phyloP scores from a whole-genome alignment of 2,888 invertebrate genomes.

The Melangyna quadrimaculata region DNA sequence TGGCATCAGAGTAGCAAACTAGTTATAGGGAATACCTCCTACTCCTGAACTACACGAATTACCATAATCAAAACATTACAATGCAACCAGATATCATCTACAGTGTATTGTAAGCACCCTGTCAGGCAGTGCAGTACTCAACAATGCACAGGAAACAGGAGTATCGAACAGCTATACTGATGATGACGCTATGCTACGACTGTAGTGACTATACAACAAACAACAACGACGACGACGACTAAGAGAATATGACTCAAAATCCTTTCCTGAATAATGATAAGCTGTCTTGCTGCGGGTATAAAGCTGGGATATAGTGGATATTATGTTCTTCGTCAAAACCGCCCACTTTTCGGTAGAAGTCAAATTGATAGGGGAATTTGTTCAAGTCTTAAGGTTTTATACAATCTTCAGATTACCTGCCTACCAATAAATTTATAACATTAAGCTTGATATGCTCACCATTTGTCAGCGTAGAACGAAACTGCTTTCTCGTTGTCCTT shows the following conservation, averaged over 20 bases:
- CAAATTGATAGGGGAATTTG: not conserved
- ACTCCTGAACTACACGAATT: conserved; percentile 26
- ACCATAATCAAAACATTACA: conserved; percentile 68
- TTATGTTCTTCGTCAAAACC: conserved; percentile 5
- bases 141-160: conserved; percentile 59
- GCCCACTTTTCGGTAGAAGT: not conserved
- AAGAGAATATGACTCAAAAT: conserved; percentile 29
- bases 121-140: conserved; percentile 43
- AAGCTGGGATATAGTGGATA: not conserved
- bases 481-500: no score
- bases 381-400: not conserved
- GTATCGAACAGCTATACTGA: not conserved
- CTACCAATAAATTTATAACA: no score
- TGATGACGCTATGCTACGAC: not conserved
- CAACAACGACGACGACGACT: not conserved
- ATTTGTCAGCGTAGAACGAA: no score
- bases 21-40: not conserved
- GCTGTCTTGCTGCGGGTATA: conserved; percentile 23
- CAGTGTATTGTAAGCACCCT: conserved; percentile 12
- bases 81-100: conserved; percentile 58
- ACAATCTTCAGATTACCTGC: no score
- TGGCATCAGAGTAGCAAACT: not conserved
- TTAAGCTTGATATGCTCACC: no score
- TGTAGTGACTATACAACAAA: not conserved
- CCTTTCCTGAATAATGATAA: conserved; percentile 61